Evolutionary conservation across 1,140 invertebrate genomes (phyloP).

Genomic region (Steinernema feltiae): DNA sequence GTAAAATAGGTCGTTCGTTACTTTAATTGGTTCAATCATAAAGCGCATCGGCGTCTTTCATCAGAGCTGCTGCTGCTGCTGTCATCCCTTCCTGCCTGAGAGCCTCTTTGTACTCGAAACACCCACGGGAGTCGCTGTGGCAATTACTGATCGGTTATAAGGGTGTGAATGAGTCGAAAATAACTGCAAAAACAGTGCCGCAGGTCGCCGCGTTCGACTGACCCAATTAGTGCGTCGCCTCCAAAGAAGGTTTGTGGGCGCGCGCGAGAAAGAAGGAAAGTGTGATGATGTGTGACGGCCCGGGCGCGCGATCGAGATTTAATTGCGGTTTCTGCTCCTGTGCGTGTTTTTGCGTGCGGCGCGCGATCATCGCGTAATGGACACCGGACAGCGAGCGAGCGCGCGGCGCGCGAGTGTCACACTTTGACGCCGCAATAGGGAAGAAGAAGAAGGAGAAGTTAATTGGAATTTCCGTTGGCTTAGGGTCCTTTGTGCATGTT

Average conservation of each 20-base stretch:
- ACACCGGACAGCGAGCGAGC: neutral
- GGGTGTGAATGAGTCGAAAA: too few relatives aligned
- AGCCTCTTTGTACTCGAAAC: neutral
- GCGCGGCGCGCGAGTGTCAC: neutral
- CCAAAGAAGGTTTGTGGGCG: too few relatives aligned
- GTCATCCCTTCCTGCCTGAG: too few relatives aligned
- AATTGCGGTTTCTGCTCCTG: neutral
- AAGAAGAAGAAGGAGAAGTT: too few relatives aligned
- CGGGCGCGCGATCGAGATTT: neutral
- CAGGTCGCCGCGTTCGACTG: slow-evolving; percentile 1
- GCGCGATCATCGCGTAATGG: neutral
- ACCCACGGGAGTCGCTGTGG: neutral
- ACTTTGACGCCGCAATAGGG: too few relatives aligned
- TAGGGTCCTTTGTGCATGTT: too few relatives aligned
- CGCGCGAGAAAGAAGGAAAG: neutral
- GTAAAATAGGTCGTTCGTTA: neutral
- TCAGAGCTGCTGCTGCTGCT: too few relatives aligned
- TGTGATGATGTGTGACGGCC: slow-evolving; percentile 12
- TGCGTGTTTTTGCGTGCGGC: neutral
- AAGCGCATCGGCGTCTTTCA: too few relatives aligned
- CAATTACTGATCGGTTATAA: too few relatives aligned
- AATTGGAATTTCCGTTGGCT: too few relatives aligned
- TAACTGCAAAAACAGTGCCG: slow-evolving; percentile 8
- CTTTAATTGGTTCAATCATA: too few relatives aligned
- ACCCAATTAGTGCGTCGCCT: slow-evolving; percentile 15